These are phyloP conservation scores for Leptopilina clavipes DNA, from an alignment of 1,140 invertebrate genomes.

Conservation along the genomic window DNA sequence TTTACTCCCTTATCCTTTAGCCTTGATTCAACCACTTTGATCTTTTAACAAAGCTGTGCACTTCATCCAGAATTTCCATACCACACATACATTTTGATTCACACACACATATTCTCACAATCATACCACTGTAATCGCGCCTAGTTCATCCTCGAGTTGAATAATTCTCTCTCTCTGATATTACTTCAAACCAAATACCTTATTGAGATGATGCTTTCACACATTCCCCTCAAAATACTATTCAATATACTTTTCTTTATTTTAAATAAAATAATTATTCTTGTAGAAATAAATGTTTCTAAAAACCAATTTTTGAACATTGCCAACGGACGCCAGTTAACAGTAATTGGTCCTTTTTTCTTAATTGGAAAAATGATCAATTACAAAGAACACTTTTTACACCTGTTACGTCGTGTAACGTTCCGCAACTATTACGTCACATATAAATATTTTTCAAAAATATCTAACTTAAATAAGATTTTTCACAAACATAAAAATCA, in stretches of 20 bases:
- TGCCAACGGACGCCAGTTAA: neutral
- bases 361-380: neutral
- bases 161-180: conserved; percentile 15
- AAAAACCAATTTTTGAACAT: too few species aligned
- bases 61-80: conserved; percentile 14
- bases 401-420: neutral
- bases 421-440: too few species aligned
- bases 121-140: neutral
- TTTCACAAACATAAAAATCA: too few species aligned
- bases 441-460: too few species aligned
- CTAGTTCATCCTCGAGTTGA: neutral
- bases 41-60: conserved; percentile 31
- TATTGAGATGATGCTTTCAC: neutral
- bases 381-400: neutral
- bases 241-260: too few species aligned
- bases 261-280: too few species aligned
- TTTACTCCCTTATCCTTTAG: neutral
- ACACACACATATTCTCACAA: neutral
- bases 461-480: too few species aligned
- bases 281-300: too few species aligned
- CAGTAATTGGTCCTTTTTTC: neutral
- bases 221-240: neutral
- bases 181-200: conserved; percentile 9
- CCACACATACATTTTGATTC: neutral
- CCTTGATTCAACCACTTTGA: conserved; percentile 7